Percentiles rank a stretch among this genome's conserved stretches.
These are phyloP conservation scores for Pseudocheirus occidentalis DNA, from an alignment of 2,797 vertebrate species.

Conservation along the genomic window DNA sequence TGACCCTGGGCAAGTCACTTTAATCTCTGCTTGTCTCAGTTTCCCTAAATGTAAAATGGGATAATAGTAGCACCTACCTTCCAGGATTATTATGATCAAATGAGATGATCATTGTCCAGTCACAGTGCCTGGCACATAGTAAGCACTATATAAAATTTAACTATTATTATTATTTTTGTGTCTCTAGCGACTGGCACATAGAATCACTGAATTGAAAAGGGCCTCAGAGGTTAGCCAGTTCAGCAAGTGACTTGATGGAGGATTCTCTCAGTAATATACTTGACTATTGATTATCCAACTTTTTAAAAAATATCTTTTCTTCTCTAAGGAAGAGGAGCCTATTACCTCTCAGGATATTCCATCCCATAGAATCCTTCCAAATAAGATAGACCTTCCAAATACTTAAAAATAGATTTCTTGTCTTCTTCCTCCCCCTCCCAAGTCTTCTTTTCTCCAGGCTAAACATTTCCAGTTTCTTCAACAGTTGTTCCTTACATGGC, in stretches of 20 bases:
- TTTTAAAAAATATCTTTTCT: not conserved
- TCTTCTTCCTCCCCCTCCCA: not conserved
- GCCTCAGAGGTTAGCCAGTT: not conserved
- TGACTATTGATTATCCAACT: not conserved
- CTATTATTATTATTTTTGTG: not conserved
- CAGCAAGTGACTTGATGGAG: not conserved
- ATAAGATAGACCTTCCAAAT: not conserved
- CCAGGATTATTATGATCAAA: too few relatives aligned
- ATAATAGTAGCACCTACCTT: too few relatives aligned
- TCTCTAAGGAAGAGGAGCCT: not conserved
- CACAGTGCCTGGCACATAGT: not conserved
- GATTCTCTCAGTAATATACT: not conserved
- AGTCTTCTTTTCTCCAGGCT: not conserved
- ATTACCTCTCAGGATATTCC: not conserved
- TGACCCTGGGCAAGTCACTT: not conserved
- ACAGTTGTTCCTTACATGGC: not conserved
- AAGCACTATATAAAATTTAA: not conserved
- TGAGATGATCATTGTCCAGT: too few relatives aligned
- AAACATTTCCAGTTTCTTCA: not conserved
- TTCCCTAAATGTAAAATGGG: not conserved
- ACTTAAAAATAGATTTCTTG: not conserved
- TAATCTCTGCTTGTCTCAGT: not conserved
- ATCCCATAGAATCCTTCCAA: not conserved
- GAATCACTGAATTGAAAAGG: not conserved
- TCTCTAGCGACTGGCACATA: not conserved